Evolutionary conservation across 2,888 invertebrate species (phyloP).

Genomic region (Harpagoxenus sublaevis): DNA sequence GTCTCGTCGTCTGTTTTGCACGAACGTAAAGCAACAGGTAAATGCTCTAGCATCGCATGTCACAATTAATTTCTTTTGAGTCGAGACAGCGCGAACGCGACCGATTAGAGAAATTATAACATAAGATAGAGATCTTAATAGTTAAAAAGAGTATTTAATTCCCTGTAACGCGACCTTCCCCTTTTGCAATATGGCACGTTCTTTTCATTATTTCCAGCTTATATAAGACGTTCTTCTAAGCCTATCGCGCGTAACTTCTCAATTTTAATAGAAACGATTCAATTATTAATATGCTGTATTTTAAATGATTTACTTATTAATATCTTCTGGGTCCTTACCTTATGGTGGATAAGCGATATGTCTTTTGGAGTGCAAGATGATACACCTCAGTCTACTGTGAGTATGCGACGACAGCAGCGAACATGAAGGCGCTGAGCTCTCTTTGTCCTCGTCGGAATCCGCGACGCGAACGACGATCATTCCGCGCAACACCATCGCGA

Average conservation of each 20-base stretch:
- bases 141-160: slow-evolving; percentile 32
- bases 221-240: neutral
- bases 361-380: slow-evolving; percentile 79
- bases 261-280: neutral
- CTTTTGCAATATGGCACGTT: neutral
- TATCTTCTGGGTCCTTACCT: slow-evolving; percentile 70
- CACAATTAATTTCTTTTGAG: slow-evolving; percentile 77
- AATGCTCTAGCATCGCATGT: slow-evolving; percentile 78
- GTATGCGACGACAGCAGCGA: slow-evolving; percentile 66
- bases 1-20: slow-evolving; percentile 64
- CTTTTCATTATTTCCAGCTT: neutral
- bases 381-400: slow-evolving; percentile 80
- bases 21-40: slow-evolving; percentile 80
- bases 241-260: neutral
- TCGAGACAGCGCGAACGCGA: slow-evolving; percentile 37
- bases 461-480: slow-evolving; percentile 71
- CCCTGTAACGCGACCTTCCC: neutral
- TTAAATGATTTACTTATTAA: neutral
- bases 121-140: slow-evolving; percentile 37
- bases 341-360: slow-evolving; percentile 84
- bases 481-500: slow-evolving; percentile 80
- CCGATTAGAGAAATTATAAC: slow-evolving; percentile 43
- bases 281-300: neutral
- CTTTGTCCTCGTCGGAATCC: slow-evolving; percentile 64
- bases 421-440: slow-evolving; percentile 70